phyloP scores from a whole-genome alignment of 2,113 vertebrate species.

The Acrocephalus kingi region DNA sequence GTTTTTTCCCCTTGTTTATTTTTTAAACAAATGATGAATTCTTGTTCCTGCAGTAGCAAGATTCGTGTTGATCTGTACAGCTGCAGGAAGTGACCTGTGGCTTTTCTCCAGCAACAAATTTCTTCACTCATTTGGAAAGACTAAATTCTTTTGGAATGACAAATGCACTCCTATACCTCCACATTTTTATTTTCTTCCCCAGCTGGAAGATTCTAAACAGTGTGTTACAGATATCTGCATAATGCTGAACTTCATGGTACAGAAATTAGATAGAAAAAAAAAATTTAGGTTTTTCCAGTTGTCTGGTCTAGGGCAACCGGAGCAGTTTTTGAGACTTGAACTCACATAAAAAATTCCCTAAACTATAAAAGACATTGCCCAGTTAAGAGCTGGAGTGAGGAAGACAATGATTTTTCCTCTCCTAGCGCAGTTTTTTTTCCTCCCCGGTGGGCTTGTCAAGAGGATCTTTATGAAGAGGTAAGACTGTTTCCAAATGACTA shows the following conservation, averaged over 20 bases:
- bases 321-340: background rate
- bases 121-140: background rate
- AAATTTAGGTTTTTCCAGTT: background rate
- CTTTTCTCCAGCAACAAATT: background rate
- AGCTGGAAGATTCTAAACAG: background rate
- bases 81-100: background rate
- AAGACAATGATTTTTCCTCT: background rate
- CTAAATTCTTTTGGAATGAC: background rate
- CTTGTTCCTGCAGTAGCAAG: background rate
- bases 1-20: background rate
- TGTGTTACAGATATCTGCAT: background rate
- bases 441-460: background rate
- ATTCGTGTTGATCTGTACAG: background rate
- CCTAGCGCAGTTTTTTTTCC: no score
- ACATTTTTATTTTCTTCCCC: background rate
- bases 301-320: background rate
- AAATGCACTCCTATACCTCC: background rate
- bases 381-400: background rate
- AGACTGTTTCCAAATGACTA: background rate
- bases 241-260: background rate
- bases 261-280: background rate
- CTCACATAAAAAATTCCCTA: background rate
- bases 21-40: background rate
- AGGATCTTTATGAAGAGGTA: no score
- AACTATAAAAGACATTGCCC: background rate